Evolutionary conservation across 2,888 invertebrate genomes (phyloP), one percentile per base, ranked within the genome.

Genomic region (Rosalia funebris): DNA sequence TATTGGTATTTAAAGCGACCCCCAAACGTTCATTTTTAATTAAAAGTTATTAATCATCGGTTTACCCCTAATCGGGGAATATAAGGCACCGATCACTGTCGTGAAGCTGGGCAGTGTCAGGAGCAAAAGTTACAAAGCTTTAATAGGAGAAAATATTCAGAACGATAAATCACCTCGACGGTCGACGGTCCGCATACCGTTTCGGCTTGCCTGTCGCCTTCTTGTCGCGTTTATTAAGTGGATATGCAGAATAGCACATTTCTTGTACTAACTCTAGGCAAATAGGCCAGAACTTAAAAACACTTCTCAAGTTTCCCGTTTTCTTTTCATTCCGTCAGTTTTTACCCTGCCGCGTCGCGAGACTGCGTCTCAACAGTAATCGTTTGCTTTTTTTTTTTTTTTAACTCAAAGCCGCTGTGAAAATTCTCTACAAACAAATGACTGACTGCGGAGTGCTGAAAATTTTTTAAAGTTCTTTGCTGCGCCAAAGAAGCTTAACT

Each of bases 201-300:
- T 34, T 47, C 47, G 34, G n/a, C 34, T 34, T 47, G 32, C 47
- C 47, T 47, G 47, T 34, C 47, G 47, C 36, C 45, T 46, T 46
- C 47, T 47, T 47, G 47, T 47, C 47, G 47, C 47, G 47, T 47
- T 45, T 47, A 47, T 47, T 47, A 47, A 47, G 47, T 47, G 47
- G 34, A 52, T 60, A 60, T 60, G 60, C 60, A 60, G 56, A 60
- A 52, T 56, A 56, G 60, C 50, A 60, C 60, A 56, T 60, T 60
- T 39, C 48, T 37, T 48, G 60, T 37, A 46, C 56, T 31, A 46
- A 56, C 41, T 50, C 46, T 44, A 39, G 52, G 56, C 60, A 60
- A 60, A 60, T 60, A 50, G 54, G 37, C 39, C 37, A 52, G 60
- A 60, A 52, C 48, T 56, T 56, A 46, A 56, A 34, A 39, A 39